A percentile compares a stretch with the other conserved stretches of the same genome.
Conservation (phyloP, 1,140 invertebrate species). For the Micrasema minimum region DNA sequence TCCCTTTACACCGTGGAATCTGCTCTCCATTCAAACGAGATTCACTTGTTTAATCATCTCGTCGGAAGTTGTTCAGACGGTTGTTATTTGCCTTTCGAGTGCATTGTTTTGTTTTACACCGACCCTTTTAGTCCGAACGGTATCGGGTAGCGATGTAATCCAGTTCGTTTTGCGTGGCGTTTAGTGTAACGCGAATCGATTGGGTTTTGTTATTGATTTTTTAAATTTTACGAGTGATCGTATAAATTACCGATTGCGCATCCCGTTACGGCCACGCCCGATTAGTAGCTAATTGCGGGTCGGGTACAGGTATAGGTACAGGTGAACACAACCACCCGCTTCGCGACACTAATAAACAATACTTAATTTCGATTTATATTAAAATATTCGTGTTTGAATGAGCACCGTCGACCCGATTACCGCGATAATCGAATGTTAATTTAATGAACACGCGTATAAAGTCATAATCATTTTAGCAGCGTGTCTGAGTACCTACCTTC, state of each 20-base stretch:
- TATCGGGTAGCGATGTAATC: too few relatives aligned
- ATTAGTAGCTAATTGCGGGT: constrained; percentile 14
- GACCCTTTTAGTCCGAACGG: background rate
- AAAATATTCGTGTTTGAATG: constrained; percentile 10
- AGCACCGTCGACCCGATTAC: constrained; percentile 8
- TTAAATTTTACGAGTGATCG: constrained; percentile 2
- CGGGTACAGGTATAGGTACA: background rate
- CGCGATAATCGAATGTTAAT: constrained; percentile 29
- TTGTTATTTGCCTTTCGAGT: constrained; percentile 6
- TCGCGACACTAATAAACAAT: constrained; percentile 20
- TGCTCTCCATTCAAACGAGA: constrained; percentile 16
- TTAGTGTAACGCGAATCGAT: background rate
- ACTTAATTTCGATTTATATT: constrained; percentile 41
- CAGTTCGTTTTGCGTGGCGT: too few relatives aligned
- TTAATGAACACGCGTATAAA: constrained; percentile 30
- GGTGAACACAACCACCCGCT: constrained; percentile 12
- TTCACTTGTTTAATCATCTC: constrained; percentile 13
- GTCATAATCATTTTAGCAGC: constrained; percentile 19
- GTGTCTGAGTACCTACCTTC: background rate
- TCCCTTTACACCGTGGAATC: constrained; percentile 13
- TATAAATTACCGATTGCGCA: constrained; percentile 7
- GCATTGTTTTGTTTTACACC: constrained; percentile 24
- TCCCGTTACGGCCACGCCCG: constrained; percentile 17
- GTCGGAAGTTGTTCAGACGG: constrained; percentile 32
- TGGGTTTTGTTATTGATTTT: constrained; percentile 7